Base-by-base conservation (phyloP, 2,113 vertebrate genomes). In the Xiphophorus hellerii region DNA sequence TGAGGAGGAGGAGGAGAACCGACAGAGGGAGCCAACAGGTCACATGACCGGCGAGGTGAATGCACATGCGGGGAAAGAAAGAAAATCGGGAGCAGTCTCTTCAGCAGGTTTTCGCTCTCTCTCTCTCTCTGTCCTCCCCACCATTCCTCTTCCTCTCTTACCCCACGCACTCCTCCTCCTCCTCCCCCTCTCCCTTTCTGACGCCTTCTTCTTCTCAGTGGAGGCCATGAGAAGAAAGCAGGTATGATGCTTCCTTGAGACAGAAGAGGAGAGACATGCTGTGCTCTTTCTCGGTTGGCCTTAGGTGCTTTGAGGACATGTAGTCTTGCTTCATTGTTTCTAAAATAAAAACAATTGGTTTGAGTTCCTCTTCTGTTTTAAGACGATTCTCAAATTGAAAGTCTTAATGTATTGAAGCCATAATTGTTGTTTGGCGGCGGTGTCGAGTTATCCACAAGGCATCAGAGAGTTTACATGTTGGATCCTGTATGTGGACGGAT, bases 191-290 rank as follows among this genome's bases (percentile, higher is more conserved):
- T 63, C 74, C 44, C 80, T 79, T 74, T 76, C 75, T 84, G 86
- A 74, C 84, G 76, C 89, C 91, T 80, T 81, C 84, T 89, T 90
- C 90, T 89, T 71, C 89, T 91, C 89, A 92, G 84, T 92, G 92
- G 91, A 94, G 90, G 92, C 92, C 92, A 86, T 93, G 87, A 89
- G 88, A 89, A 92, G 92, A 92, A 92, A 93, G 89, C 95, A 96
- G 96, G 96, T 96, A 96, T 91, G 86, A 91, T 91, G 91, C 89
- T 87, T 86, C 90, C 84, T 86, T 89, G 80, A 88, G 81, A 71
- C 67, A 82, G 82, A 74, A 85, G 75, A 84, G 84, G 27, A 60
- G 68, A 77, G 90, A 86, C 87, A 73, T 80, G 77, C 75, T 85
- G 62, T 86, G 80, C 79, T 82, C 35, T 70, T 42, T 66, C 30